Base-by-base conservation (phyloP, 2,113 vertebrate species). In the Nymphicus hollandicus region DNA sequence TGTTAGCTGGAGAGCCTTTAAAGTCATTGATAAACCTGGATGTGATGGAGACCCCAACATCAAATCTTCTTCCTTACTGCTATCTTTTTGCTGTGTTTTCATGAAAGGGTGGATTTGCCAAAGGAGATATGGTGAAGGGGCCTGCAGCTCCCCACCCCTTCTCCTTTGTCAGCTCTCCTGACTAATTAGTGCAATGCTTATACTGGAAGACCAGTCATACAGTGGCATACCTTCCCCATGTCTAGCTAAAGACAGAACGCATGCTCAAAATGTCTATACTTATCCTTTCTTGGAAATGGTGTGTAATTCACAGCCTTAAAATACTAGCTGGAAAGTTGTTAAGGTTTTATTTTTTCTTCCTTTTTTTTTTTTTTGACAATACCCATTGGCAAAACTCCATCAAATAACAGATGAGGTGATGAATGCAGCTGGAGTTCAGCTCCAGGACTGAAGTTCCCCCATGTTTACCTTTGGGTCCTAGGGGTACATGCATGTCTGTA, bases 351-450 rank as follows among this genome's bases (percentile, higher is more conserved):
- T 50, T 73, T 49, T 46, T 31, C 1, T 7, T 24, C 3, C 4
- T 29, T 5, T 17, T 50, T 47, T 49, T 63, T 46, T 27, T 5
- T 55, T 50, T 90, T 92, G 95, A 95, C 68, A 88, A 90, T 95
- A 69, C 92, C 92, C 69, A 9, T 39, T 96, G 92, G 95, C 82
- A 49, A 43, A 86, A 83, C 76, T 90, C 96, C 95, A 90, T 74
- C 80, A 90, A 90, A 92, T 88, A 90, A 86, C 82, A 91, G 64
- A 97, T 88, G 86, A 90, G 86, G 72, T 88, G 91, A 70, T 74
- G 68, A 90, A 92, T 90, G 82, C 76, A 92, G 53, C 76, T 95
- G 86, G n/a, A 96, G 72, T 83, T 94, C 68, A 81, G 55, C n/a
- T 80, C 50, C 41, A 93, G 76, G 60, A 64, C 68, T 81, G 46